A percentile compares a stretch with the other conserved stretches of the same genome.
Conservation (phyloP, 2,888 invertebrate species). For the Mimas tiliae region DNA sequence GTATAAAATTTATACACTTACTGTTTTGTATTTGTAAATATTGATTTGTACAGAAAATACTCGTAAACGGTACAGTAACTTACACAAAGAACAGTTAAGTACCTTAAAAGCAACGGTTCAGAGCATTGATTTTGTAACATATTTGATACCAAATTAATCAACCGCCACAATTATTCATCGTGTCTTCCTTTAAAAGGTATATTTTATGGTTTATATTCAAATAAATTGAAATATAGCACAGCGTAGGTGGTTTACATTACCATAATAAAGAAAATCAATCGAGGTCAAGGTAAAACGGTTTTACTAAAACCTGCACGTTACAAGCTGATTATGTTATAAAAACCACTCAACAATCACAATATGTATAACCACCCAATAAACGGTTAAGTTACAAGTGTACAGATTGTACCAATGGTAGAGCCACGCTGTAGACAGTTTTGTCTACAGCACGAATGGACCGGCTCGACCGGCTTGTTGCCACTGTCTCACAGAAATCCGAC, state of each 20-base stretch:
- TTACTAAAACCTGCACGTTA: background rate
- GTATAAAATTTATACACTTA: too few species aligned
- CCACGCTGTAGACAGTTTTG: too few species aligned
- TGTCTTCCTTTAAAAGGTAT: slow-evolving; percentile 11
- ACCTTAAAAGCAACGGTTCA: background rate
- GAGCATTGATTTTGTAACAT: background rate
- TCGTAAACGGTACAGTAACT: too few species aligned
- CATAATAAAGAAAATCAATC: slow-evolving; percentile 62
- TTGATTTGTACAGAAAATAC: too few species aligned
- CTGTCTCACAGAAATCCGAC: too few species aligned
- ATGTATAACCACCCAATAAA: too few species aligned
- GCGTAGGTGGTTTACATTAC: slow-evolving; percentile 62
- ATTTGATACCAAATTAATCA: background rate
- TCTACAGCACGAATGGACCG: too few species aligned
- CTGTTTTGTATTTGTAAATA: too few species aligned
- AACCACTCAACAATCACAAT: background rate
- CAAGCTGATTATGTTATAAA: background rate
- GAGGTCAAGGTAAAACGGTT: slow-evolving; percentile 63
- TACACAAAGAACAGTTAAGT: background rate
- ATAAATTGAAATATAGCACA: slow-evolving; percentile 33
- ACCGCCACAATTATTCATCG: background rate
- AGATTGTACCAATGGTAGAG: too few species aligned
- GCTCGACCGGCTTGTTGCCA: too few species aligned
- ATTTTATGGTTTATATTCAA: slow-evolving; percentile 15
- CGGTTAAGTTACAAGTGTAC: too few species aligned